Percentiles rank a stretch among this genome's conserved stretches.
Conservation (phyloP, 2,113 vertebrate genomes). For the Myrmecobius fasciatus region DNA sequence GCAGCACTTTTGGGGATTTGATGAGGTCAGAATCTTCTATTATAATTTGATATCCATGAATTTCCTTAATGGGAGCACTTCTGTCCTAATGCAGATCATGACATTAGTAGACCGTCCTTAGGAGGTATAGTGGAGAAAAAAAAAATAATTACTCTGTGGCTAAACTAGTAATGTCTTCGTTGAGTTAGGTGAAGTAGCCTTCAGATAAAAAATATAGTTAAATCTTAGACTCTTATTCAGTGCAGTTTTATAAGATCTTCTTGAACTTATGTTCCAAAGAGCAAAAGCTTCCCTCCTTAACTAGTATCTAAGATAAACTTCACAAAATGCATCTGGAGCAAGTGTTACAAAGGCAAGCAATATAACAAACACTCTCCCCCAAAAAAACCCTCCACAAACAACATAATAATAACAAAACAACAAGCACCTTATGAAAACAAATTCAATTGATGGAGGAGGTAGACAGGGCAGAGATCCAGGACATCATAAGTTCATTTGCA, state of each 20-base stretch:
- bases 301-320: background rate
- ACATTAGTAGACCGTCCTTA: background rate
- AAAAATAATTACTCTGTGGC: background rate
- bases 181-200: background rate
- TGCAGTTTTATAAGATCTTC: background rate
- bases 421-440: background rate
- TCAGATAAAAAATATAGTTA: background rate
- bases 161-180: background rate
- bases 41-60: background rate
- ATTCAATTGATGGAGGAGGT: background rate
- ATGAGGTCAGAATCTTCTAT: background rate
- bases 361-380: background rate
- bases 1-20: background rate
- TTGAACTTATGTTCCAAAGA: background rate
- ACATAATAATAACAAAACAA: no score
- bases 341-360: background rate
- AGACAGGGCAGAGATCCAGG: background rate
- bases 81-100: background rate
- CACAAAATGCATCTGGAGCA: background rate
- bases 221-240: background rate
- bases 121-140: background rate
- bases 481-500: background rate
- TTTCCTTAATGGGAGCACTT: background rate
- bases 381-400: no score
- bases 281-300: background rate